These are phyloP conservation scores for Mythimna pallens DNA, from an alignment of 2,888 invertebrate species.

Conservation along the genomic window DNA sequence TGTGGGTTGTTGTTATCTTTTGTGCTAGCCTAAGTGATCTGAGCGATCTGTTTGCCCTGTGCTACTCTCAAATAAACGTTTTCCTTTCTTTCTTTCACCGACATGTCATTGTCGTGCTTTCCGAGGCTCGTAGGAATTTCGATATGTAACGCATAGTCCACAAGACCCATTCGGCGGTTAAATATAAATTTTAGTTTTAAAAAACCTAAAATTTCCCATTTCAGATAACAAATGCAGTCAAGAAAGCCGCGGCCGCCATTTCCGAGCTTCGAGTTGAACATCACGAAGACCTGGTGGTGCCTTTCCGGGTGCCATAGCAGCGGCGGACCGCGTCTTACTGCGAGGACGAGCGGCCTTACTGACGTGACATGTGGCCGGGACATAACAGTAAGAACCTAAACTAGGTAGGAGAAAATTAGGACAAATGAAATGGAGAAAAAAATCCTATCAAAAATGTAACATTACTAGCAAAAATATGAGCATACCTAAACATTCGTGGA, in stretches of 20 bases:
- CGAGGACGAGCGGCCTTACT: conserved; percentile 65
- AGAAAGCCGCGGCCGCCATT: conserved; percentile 93
- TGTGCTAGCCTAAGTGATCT: too few relatives aligned
- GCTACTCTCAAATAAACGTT: too few relatives aligned
- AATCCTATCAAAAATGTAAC: not conserved
- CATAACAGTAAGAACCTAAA: not conserved
- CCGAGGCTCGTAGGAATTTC: too few relatives aligned
- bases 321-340: conserved; percentile 56
- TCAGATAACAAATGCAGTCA: conserved; percentile 93
- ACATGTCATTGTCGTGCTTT: too few relatives aligned
- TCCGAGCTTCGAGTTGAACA: conserved; percentile 96
- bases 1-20: too few relatives aligned
- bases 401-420: conserved; percentile 33
- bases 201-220: conserved; percentile 3
- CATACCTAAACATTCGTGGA: too few relatives aligned
- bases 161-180: too few relatives aligned
- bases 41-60: too few relatives aligned
- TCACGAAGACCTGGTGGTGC: conserved; percentile 97
- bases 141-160: too few relatives aligned
- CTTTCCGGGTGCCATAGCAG: conserved; percentile 94
- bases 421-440: conserved; percentile 5
- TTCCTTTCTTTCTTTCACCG: too few relatives aligned
- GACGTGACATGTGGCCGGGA: conserved; percentile 42
- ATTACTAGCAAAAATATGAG: not conserved
- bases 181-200: too few relatives aligned